Conservation (phyloP, 2,888 invertebrate species). For the Petrolisthes manimaculis region DNA sequence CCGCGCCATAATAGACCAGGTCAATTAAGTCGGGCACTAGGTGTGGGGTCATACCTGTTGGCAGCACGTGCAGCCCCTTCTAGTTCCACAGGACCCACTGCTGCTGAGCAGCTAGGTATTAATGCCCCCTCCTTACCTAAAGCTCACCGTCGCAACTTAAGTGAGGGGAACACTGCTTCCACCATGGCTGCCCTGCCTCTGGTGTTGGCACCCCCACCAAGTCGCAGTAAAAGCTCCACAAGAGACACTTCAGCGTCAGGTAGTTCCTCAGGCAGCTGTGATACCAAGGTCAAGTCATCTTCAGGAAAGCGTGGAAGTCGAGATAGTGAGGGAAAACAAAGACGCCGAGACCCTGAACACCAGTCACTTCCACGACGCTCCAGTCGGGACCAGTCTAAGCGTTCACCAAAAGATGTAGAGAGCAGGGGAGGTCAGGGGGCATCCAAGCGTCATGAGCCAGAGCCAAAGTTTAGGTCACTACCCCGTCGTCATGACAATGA, state of each 20-base stretch:
- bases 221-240: constrained; percentile 24
- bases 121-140: constrained; percentile 50
- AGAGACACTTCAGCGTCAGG: constrained; percentile 31
- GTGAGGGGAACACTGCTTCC: constrained; percentile 43
- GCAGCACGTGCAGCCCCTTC: constrained; percentile 30
- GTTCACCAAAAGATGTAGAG: constrained; percentile 49
- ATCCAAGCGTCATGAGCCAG: constrained; percentile 46
- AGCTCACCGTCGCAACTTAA: constrained; percentile 48
- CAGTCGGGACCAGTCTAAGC: constrained; percentile 38
- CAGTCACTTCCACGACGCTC: constrained; percentile 44
- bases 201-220: constrained; percentile 19
- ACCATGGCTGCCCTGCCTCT: constrained; percentile 24
- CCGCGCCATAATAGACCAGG: constrained; percentile 54
- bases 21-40: constrained; percentile 42
- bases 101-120: constrained; percentile 52
- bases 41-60: constrained; percentile 50
- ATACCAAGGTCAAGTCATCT: constrained; percentile 46
- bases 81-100: constrained; percentile 39
- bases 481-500: constrained; percentile 50
- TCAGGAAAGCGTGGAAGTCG: constrained; percentile 41
- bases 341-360: constrained; percentile 52
- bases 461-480: constrained; percentile 51
- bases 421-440: constrained; percentile 43
- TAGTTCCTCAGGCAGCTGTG: constrained; percentile 43
- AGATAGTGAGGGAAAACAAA: constrained; percentile 51